Evolutionary conservation across 1,140 invertebrate genomes (phyloP).

Genomic region (Lasioglossum albipes): DNA sequence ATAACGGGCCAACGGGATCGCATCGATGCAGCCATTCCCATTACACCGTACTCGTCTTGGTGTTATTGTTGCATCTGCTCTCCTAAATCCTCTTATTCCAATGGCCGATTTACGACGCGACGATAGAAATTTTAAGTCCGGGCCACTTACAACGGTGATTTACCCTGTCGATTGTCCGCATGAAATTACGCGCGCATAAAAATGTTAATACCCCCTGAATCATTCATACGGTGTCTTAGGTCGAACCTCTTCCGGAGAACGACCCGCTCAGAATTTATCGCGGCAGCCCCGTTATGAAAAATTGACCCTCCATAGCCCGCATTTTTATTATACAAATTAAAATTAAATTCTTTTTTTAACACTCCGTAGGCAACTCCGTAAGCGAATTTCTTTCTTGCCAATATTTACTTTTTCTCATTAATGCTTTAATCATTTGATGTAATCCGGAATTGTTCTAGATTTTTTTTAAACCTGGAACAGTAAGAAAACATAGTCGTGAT

Average conservation of each 20-base stretch:
- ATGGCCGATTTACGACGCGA: constrained; percentile 1
- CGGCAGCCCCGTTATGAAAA: too few species aligned
- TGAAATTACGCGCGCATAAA: background rate
- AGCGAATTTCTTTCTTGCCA: too few species aligned
- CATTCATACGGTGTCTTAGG: background rate
- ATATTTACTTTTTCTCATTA: too few species aligned
- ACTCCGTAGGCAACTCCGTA: too few species aligned
- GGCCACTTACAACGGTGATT: constrained; percentile 6
- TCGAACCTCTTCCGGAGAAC: background rate
- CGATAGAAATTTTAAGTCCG: constrained; percentile 15
- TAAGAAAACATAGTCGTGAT: too few species aligned
- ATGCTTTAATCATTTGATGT: too few species aligned
- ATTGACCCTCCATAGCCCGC: too few species aligned
- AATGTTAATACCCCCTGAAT: constrained; percentile 21
- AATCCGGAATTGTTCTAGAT: too few species aligned
- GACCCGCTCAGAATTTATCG: too few species aligned
- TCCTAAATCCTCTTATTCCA: constrained; percentile 26
- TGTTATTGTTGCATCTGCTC: constrained; percentile 39
- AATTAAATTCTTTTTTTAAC: too few species aligned
- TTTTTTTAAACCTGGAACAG: too few species aligned
- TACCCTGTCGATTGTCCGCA: background rate
- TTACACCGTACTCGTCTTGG: constrained; percentile 35
- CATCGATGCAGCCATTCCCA: constrained; percentile 39
- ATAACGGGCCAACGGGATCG: constrained; percentile 29
- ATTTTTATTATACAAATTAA: too few species aligned